These are phyloP conservation scores for Polypedilum vanderplanki DNA, from an alignment of 1,140 invertebrate species.

Conservation along the genomic window DNA sequence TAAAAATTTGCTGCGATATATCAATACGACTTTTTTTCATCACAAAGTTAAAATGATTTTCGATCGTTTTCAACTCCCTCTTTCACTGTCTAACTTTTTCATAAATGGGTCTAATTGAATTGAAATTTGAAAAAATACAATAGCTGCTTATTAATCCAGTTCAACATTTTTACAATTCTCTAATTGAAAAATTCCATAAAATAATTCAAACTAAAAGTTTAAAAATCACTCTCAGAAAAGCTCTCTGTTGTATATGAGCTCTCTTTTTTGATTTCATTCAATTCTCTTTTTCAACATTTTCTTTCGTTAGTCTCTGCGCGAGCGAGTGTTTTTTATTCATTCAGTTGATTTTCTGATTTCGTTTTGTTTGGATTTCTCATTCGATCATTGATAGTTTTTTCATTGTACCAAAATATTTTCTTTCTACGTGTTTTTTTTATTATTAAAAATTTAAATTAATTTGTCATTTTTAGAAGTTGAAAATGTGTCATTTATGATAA, in stretches of 20 bases:
- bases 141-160: too few species aligned
- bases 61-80: background rate
- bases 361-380: conserved; percentile 27
- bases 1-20: background rate
- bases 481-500: conserved; percentile 10
- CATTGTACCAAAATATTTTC: background rate
- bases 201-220: too few species aligned
- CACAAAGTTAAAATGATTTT: background rate
- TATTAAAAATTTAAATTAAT: conserved; percentile 23
- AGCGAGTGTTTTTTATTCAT: conserved; percentile 6
- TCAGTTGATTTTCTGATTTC: conserved; percentile 25
- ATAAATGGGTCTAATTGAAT: too few species aligned
- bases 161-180: too few species aligned
- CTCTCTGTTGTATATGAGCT: background rate
- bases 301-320: background rate
- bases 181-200: too few species aligned
- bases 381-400: conserved; percentile 9
- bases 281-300: conserved; percentile 25
- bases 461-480: conserved; percentile 14
- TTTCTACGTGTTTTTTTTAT: background rate
- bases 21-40: background rate
- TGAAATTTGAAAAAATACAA: too few species aligned
- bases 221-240: background rate
- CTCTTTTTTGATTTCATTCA: background rate
- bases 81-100: background rate